Conservation (phyloP, 2,888 invertebrate species). For the Leptarthrus brevirostris region DNA sequence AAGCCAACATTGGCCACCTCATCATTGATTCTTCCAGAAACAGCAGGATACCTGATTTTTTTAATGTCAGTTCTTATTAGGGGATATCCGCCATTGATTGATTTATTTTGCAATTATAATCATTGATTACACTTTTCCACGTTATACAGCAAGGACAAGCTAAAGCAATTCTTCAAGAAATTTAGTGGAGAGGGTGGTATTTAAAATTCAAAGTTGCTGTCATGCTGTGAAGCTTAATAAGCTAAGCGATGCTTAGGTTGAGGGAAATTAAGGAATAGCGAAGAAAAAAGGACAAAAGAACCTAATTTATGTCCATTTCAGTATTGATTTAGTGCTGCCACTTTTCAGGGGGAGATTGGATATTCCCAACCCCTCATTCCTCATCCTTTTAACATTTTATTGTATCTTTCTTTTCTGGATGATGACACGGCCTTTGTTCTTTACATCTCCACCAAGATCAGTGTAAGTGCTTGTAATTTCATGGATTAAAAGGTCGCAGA, state of each 20-base stretch:
- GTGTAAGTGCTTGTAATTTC: slow-evolving; percentile 51
- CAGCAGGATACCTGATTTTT: slow-evolving; percentile 51
- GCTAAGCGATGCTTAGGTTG: slow-evolving; percentile 34
- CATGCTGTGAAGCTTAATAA: slow-evolving; percentile 53
- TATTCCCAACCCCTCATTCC: slow-evolving; percentile 7
- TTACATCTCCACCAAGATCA: slow-evolving; percentile 20
- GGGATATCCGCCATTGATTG: slow-evolving; percentile 58
- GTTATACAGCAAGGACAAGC: slow-evolving; percentile 9
- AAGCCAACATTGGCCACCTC: neutral
- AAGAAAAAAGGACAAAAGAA: slow-evolving; percentile 49
- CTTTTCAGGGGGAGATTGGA: slow-evolving; percentile 39
- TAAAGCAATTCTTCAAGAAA: slow-evolving; percentile 50
- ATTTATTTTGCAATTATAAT: slow-evolving; percentile 59
- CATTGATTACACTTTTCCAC: slow-evolving; percentile 53
- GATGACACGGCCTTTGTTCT: neutral
- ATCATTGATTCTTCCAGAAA: neutral
- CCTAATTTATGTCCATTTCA: slow-evolving; percentile 54
- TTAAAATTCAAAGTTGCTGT: slow-evolving; percentile 51
- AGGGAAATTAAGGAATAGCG: slow-evolving; percentile 48
- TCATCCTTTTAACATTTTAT: slow-evolving; percentile 15
- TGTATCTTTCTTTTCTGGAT: slow-evolving; percentile 36
- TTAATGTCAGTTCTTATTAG: slow-evolving; percentile 58
- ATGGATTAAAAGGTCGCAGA: slow-evolving; percentile 53
- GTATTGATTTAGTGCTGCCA: slow-evolving; percentile 53
- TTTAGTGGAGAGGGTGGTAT: slow-evolving; percentile 42